Evolutionary conservation across 2,797 vertebrate species (phyloP).

Genomic region (Limnodromus scolopaceus): DNA sequence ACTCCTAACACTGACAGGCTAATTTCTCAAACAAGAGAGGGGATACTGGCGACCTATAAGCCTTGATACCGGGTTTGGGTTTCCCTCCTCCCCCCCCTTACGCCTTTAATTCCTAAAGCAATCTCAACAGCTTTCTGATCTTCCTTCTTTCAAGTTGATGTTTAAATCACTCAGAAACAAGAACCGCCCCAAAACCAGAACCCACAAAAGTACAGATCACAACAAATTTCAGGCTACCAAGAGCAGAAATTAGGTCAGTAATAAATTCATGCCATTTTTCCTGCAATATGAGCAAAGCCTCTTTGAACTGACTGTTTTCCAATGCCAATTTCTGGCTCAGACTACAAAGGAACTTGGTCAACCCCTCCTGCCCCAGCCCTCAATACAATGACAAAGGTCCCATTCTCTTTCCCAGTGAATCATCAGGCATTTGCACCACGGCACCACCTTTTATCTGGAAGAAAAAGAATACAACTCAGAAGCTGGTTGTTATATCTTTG

Average conservation of each 20-base stretch:
- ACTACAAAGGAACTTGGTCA: background rate
- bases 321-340: background rate
- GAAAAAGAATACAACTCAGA: background rate
- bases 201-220: background rate
- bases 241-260: background rate
- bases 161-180: background rate
- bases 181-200: background rate
- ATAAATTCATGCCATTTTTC: background rate
- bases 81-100: background rate
- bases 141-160: background rate
- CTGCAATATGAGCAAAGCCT: background rate
- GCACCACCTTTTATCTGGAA: background rate
- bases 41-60: background rate
- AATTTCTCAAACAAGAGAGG: background rate
- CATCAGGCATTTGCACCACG: background rate
- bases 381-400: background rate
- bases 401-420: background rate
- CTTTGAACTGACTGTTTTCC: background rate
- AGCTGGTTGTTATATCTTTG: background rate
- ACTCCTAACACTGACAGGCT: background rate
- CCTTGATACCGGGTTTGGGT: rapidly evolving
- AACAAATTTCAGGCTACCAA: background rate
- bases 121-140: background rate
- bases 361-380: background rate
- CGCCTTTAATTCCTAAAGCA: background rate